Evolutionary conservation across 1,140 invertebrate species (phyloP).

Genomic region (Pseudachorutes palmiensis): DNA sequence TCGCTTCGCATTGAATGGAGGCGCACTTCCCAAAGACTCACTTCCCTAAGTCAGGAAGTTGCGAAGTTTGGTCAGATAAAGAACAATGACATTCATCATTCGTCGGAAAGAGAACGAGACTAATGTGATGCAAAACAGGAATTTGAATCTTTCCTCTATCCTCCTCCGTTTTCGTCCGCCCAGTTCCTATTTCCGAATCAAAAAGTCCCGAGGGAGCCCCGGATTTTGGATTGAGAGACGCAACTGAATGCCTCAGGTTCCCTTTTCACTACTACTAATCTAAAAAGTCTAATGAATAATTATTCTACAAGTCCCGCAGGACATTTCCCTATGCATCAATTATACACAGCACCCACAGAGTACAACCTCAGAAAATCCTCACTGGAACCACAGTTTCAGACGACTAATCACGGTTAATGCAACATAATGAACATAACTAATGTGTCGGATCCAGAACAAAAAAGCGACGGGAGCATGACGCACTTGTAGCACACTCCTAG

Average conservation of each 20-base stretch:
- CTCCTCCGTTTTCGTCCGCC: too few relatives aligned
- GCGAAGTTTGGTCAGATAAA: neutral
- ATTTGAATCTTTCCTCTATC: too few relatives aligned
- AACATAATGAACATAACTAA: too few relatives aligned
- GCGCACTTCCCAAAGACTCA: too few relatives aligned
- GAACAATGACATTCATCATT: neutral
- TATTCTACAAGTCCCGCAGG: neutral
- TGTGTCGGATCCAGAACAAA: too few relatives aligned
- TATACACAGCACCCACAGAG: neutral
- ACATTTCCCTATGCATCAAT: neutral
- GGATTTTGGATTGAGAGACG: neutral
- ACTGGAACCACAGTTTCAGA: too few relatives aligned
- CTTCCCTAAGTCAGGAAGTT: too few relatives aligned
- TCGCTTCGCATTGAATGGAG: too few relatives aligned
- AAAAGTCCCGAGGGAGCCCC: neutral
- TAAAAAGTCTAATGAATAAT: conserved; percentile 1
- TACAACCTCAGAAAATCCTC: too few relatives aligned
- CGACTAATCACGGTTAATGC: too few relatives aligned
- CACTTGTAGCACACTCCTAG: too few relatives aligned
- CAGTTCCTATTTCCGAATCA: neutral
- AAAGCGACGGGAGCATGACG: too few relatives aligned
- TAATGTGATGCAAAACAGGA: neutral
- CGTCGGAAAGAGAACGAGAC: neutral
- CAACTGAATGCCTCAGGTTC: neutral
- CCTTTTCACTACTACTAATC: neutral